Base-by-base conservation (phyloP, 2,888 invertebrate species). In the Netelia inedita region DNA sequence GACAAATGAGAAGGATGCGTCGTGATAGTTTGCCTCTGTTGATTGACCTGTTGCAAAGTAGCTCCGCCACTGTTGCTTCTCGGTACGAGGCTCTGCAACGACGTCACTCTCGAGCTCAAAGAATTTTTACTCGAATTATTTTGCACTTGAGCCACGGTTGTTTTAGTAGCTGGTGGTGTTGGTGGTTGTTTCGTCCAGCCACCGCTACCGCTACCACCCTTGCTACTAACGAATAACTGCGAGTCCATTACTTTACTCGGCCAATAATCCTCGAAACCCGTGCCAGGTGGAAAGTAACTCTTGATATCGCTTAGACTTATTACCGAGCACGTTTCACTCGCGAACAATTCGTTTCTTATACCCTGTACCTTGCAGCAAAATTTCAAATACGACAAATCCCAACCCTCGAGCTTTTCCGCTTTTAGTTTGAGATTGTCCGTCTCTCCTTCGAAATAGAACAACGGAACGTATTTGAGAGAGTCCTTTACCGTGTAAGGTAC, bases 281-380 rank as follows among this genome's bases (percentile, higher is more conserved):
- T 98, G 28, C 97, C 97, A 9, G 97, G 97, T 0, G 98, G 98
- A 90, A 98, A 98, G 92, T 98, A 98, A 93, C 97, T 97, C 93
- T 97, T 97, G 89, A 98, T 98, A 94, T 98, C 98, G 57, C 97
- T 96, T 89, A 98, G 95, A 94, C 98, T 98, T 83, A 98, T 98
- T 90, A 98, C 98, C 76, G 97, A 97, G 94, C 98, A 98, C 10
- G 97, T 97, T 92, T 98, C 98, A 95, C 97, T 97, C 21, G 98
- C 97, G 94, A 98, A 98, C 83, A 98, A 94, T 94, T 98, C 98
- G 92, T 98, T 98, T 87, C 98, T 95, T 89, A 98, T 98, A 73
- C 98, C 98, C 94, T 98, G 98, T 87, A 98, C 98, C 94, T 98
- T 98, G 94, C 98, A 98, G 94, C 98, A 98, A 94, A 98, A 98